Conservation (phyloP, 53 echinoderm and acorn worm genomes). For the Holothuria scabra region DNA sequence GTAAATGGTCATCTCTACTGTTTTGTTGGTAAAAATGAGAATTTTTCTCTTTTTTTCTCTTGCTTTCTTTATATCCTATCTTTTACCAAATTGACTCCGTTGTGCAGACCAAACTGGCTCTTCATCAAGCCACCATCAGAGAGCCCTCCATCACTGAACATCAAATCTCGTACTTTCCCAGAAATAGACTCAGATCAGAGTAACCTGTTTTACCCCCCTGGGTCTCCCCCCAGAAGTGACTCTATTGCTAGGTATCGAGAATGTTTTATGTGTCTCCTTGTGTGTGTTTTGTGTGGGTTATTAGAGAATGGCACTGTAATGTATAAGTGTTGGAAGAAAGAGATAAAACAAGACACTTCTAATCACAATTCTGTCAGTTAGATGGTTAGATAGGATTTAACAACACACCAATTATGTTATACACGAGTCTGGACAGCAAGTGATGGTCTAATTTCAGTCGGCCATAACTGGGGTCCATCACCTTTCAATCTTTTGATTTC, state of each 20-base stretch:
- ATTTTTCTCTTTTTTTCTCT: not conserved
- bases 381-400: too few relatives aligned
- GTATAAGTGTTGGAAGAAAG: too few relatives aligned
- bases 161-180: conserved; percentile 50
- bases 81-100: not conserved
- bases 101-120: conserved; percentile 49
- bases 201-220: conserved; percentile 22
- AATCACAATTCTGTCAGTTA: too few relatives aligned
- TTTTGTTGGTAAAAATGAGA: too few relatives aligned
- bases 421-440: too few relatives aligned
- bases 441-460: too few relatives aligned
- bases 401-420: too few relatives aligned
- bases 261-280: not conserved
- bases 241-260: conserved; percentile 47
- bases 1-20: too few relatives aligned
- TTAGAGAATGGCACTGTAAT: too few relatives aligned
- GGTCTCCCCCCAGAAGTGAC: conserved; percentile 40
- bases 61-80: not conserved
- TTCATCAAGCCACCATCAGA: conserved; percentile 48
- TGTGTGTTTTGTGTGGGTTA: not conserved
- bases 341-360: too few relatives aligned
- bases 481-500: too few relatives aligned
- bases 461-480: too few relatives aligned
- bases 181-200: conserved; percentile 29
- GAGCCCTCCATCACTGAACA: conserved; percentile 23